Evolutionary conservation across 2,797 vertebrate species (phyloP), one percentile per base, ranked within the genome.

Genomic region (Mormyrops attenuatus): DNA sequence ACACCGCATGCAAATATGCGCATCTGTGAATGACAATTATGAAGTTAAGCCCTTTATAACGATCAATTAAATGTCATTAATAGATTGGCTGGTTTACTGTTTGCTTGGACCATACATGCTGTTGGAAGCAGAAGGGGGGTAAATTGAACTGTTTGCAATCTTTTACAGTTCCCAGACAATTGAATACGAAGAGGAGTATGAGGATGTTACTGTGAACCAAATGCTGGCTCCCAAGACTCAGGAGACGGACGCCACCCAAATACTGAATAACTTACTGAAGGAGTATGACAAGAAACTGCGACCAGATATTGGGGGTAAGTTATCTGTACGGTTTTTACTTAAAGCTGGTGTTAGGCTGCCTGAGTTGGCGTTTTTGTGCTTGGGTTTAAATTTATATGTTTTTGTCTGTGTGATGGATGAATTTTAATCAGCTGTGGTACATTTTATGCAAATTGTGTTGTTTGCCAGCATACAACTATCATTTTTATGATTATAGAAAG

Each of bases 221-320:
- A 97, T 98, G 95, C 93, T 98, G 95, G 95, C 97, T 90, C 97
- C 98, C 8, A 98, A 95, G 94, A 96, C 97, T 38, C 97, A 97
- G 34, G 96, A 99, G 91, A 96, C 95, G 0, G 97, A 98, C 87
- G 95, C 97, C 92, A 99, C 98, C 69, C 96, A 97, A 90, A 98
- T 99, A 93, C 95, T 99, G 89, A 98, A 99, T 94, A 97, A 97
- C 92, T 92, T 99, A 89, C 94, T 99, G 91, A 97, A 97, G 94
- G 97, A 98, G 89, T 99, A 99, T 63, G 98, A 99, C 90, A 98
- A 96, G 94, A 99, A 99, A 85, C 96, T 99, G 90, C 96, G 98
- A 0, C 98, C 98, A 5, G 98, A 98, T 91, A 99, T 99, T 89
- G 98, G 98, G 96, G 95, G 98, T 99, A 93, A 97, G 96, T 97